Conservation (phyloP, 2,888 invertebrate genomes). For the Trissonchulus sp. region DNA sequence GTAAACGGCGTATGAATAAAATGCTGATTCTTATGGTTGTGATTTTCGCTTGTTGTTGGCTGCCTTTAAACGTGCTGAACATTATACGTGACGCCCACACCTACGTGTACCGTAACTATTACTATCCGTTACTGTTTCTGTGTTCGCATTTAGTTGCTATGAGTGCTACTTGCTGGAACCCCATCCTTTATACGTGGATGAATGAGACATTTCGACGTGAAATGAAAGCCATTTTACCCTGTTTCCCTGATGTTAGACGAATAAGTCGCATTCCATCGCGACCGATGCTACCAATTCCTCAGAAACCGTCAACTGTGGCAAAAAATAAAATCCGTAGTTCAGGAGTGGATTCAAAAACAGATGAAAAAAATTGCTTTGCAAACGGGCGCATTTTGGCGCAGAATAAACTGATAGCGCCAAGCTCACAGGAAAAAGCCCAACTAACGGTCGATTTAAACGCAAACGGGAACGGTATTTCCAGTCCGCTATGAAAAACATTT, state of each 20-base stretch:
- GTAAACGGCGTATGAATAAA: slow-evolving; percentile 82
- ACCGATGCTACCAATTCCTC: no score
- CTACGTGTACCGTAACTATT: slow-evolving; percentile 62
- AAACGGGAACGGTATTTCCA: no score
- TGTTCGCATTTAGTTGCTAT: slow-evolving; percentile 79
- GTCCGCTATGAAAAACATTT: no score
- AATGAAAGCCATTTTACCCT: slow-evolving; percentile 61
- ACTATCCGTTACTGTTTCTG: slow-evolving; percentile 82
- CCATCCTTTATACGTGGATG: slow-evolving; percentile 88
- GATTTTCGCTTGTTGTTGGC: slow-evolving; percentile 88
- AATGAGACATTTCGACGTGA: slow-evolving; percentile 88
- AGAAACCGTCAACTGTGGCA: no score
- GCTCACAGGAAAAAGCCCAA: no score
- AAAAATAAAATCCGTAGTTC: no score
- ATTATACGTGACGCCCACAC: slow-evolving; percentile 61
- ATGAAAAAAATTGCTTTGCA: no score
- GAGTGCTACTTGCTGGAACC: slow-evolving; percentile 89
- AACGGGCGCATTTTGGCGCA: no score
- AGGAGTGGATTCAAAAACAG: no score
- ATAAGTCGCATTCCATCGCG: not conserved
- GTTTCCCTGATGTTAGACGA: slow-evolving; percentile 35
- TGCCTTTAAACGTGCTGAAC: slow-evolving; percentile 74
- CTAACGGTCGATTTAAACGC: no score
- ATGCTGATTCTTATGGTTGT: slow-evolving; percentile 96
- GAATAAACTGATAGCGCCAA: no score